phyloP scores from a whole-genome alignment of 2,888 invertebrate genomes.

The Pardosa pseudoannulata region DNA sequence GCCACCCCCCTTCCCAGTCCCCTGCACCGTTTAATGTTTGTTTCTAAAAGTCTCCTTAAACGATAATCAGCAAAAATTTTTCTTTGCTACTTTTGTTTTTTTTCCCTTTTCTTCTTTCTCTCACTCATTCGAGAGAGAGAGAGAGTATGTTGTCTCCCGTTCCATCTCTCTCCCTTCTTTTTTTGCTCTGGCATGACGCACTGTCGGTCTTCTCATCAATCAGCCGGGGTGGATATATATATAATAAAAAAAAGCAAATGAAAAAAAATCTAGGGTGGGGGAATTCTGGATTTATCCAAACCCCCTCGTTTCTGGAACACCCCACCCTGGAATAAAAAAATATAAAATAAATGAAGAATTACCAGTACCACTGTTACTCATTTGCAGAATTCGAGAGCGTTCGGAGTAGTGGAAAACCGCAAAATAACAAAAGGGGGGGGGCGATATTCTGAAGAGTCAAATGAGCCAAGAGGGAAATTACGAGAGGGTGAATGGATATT shows the following conservation, averaged over 20 bases:
- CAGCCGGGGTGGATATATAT: conserved; percentile 40
- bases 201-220: conserved; percentile 69
- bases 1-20: conserved; percentile 17
- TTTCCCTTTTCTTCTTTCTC: conserved; percentile 6
- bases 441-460: conserved; percentile 18
- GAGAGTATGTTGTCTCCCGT: neutral
- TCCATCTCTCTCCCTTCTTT: conserved; percentile 24
- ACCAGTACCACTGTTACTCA: conserved; percentile 49
- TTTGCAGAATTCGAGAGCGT: conserved; percentile 62
- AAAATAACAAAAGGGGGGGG: conserved; percentile 55
- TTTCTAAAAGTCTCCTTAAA: conserved; percentile 70
- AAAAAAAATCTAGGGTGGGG: conserved; percentile 58
- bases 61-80: conserved; percentile 59
- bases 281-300: conserved; percentile 51
- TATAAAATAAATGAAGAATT: conserved; percentile 10
- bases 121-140: conserved; percentile 31
- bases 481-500: neutral
- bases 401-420: conserved; percentile 60
- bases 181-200: conserved; percentile 62
- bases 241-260: neutral
- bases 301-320: conserved; percentile 17
- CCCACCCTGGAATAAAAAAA: conserved; percentile 64
- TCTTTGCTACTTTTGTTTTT: too few relatives aligned
- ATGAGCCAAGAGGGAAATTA: conserved; percentile 68
- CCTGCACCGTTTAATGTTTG: conserved; percentile 62